phyloP scores from a whole-genome alignment of 2,113 vertebrate species.

The Anoplopoma fimbria region DNA sequence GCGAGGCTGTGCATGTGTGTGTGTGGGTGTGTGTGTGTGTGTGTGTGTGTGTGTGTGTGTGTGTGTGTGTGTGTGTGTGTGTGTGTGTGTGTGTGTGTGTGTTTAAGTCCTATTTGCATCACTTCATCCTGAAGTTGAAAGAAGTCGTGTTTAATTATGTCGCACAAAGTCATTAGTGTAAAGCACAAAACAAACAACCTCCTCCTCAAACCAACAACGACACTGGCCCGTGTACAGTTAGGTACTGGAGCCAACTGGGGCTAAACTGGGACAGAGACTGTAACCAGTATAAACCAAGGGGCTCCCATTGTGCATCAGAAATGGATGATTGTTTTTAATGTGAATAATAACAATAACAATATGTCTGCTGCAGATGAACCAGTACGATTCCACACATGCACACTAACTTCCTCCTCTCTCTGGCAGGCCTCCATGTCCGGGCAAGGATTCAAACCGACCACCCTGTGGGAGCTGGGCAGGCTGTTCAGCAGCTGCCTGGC shows the following conservation, averaged over 20 bases:
- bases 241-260: neutral
- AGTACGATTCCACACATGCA: conserved; percentile 21
- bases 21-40: conserved; percentile 7
- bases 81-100: conserved; percentile 5
- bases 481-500: conserved; percentile 46
- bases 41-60: conserved; percentile 3
- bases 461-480: conserved; percentile 54
- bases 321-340: neutral
- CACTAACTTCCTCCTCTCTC: neutral
- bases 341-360: no score
- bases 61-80: neutral
- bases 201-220: neutral
- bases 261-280: neutral
- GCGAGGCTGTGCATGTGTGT: neutral
- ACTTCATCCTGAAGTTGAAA: neutral
- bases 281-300: neutral
- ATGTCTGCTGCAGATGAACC: no score
- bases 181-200: neutral
- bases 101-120: neutral
- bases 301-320: neutral
- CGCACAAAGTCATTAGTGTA: neutral
- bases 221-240: neutral
- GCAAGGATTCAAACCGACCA: conserved; percentile 61
- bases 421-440: conserved; percentile 23
- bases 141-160: conserved; percentile 28